phyloP scores from a whole-genome alignment of 2,888 invertebrate genomes.

The Drosophila helvetica region DNA sequence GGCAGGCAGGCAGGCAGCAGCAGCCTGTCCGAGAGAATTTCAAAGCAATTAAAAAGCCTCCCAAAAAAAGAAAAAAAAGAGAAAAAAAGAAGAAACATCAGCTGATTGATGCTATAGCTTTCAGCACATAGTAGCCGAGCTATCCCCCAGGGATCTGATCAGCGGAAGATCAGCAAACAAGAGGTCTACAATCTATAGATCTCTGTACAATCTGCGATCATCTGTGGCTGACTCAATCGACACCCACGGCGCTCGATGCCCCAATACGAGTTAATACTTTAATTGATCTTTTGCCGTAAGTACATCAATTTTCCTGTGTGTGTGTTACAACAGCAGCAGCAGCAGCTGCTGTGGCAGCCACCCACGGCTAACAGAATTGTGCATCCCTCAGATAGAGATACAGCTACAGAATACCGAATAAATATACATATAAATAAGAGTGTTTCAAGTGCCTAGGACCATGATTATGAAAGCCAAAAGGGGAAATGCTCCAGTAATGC shows the following conservation, averaged over 20 bases:
- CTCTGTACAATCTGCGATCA: slow-evolving; percentile 7
- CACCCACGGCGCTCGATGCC: slow-evolving; percentile 42
- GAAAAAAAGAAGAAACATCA: slow-evolving; percentile 17
- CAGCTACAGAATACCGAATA: neutral
- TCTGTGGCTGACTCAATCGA: slow-evolving; percentile 34
- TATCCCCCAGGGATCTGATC: slow-evolving; percentile 27
- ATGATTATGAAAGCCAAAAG: slow-evolving; percentile 40
- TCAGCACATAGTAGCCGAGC: slow-evolving; percentile 12
- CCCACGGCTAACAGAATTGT: slow-evolving; percentile 36
- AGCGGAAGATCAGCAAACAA: slow-evolving; percentile 16
- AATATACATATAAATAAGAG: neutral
- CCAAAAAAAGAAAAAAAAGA: slow-evolving; percentile 6
- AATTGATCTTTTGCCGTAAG: slow-evolving; percentile 56
- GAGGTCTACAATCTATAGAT: neutral
- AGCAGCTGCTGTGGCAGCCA: slow-evolving; percentile 26
- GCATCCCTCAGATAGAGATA: slow-evolving; percentile 1
- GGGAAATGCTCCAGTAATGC: slow-evolving; percentile 30
- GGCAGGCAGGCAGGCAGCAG: slow-evolving; percentile 18
- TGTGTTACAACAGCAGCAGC: slow-evolving; percentile 41
- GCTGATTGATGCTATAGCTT: slow-evolving; percentile 52
- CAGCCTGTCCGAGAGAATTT: slow-evolving; percentile 60
- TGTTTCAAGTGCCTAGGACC: slow-evolving; percentile 20
- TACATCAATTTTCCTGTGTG: slow-evolving; percentile 54
- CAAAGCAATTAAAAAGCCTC: slow-evolving; percentile 68
- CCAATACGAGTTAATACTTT: slow-evolving; percentile 65